A percentile compares a stretch with the other conserved stretches of the same genome.
Conservation (phyloP, 2,888 invertebrate species). For the Tachina grossa region DNA sequence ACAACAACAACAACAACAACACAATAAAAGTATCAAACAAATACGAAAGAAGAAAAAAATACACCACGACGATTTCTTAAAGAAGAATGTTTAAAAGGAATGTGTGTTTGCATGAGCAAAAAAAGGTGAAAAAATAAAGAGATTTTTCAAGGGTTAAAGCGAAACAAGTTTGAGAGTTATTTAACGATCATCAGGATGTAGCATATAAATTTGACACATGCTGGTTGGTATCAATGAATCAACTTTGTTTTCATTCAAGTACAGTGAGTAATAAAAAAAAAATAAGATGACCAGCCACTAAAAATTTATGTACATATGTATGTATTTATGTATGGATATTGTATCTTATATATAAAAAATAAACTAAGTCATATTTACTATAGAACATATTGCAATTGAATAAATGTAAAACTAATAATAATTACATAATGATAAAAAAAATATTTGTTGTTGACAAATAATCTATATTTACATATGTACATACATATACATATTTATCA, state of each 20-base stretch:
- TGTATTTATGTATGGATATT: too few species aligned
- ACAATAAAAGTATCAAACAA: conserved; percentile 41
- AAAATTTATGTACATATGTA: too few species aligned
- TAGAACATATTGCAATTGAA: background rate
- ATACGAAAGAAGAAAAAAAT: conserved; percentile 34
- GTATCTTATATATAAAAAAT: too few species aligned
- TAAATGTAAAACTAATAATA: background rate
- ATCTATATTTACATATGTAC: background rate
- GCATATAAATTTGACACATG: conserved; percentile 51
- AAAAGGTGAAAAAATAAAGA: conserved; percentile 40
- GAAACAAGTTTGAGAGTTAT: conserved; percentile 63
- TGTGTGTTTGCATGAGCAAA: conserved; percentile 16
- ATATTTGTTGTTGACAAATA: background rate
- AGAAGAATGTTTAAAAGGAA: conserved; percentile 30
- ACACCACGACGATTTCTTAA: conserved; percentile 38
- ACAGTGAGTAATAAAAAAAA: conserved; percentile 5
- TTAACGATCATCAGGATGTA: conserved; percentile 53
- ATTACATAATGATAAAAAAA: conserved; percentile 12
- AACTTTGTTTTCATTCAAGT: conserved; percentile 39
- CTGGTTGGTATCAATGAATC: conserved; percentile 43
- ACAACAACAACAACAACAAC: conserved; percentile 48
- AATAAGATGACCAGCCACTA: background rate
- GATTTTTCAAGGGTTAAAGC: conserved; percentile 54
- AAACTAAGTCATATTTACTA: background rate
- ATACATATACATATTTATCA: conserved; percentile 6